Conservation (phyloP, 2,113 vertebrate genomes). For the Leptodactylus fuscus region DNA sequence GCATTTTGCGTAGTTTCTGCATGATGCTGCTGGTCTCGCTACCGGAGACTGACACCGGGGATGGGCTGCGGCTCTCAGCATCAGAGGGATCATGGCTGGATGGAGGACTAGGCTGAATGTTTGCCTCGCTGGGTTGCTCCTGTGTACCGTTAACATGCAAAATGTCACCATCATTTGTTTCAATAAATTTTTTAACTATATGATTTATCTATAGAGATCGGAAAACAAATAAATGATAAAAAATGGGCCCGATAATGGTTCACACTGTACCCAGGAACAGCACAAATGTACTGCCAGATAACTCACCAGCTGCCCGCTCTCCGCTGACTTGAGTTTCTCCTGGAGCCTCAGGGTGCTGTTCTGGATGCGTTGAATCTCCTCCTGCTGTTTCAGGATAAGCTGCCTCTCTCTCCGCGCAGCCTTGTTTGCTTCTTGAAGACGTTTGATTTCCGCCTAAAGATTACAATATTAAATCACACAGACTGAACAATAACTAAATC, state of each 20-base stretch:
- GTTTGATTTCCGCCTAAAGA: slow-evolving; percentile 92
- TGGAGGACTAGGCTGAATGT: slow-evolving; percentile 71
- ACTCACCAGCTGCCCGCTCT: slow-evolving; percentile 80
- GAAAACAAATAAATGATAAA: not conserved
- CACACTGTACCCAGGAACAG: not conserved
- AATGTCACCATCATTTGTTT: not conserved
- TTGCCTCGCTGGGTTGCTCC: slow-evolving; percentile 81
- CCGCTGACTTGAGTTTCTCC: slow-evolving; percentile 89
- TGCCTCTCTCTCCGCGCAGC: slow-evolving; percentile 95
- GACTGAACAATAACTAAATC: not conserved
- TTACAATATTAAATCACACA: not conserved
- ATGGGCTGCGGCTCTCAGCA: slow-evolving; percentile 85
- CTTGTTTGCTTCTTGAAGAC: slow-evolving; percentile 94
- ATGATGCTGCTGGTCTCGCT: slow-evolving; percentile 98
- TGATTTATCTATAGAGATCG: not conserved
- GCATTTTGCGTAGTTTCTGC: slow-evolving; percentile 98
- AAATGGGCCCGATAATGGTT: not conserved
- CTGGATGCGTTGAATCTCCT: slow-evolving; percentile 93
- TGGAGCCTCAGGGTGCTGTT: slow-evolving; percentile 90
- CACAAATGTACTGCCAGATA: not conserved
- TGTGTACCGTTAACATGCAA: slow-evolving; percentile 63
- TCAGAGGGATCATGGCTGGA: slow-evolving; percentile 75
- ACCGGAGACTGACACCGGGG: slow-evolving; percentile 89
- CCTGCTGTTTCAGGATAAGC: slow-evolving; percentile 93
- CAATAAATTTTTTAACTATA: not conserved